Evolutionary conservation across 2,888 invertebrate species (phyloP).

Genomic region (Pegoplata infirma): DNA sequence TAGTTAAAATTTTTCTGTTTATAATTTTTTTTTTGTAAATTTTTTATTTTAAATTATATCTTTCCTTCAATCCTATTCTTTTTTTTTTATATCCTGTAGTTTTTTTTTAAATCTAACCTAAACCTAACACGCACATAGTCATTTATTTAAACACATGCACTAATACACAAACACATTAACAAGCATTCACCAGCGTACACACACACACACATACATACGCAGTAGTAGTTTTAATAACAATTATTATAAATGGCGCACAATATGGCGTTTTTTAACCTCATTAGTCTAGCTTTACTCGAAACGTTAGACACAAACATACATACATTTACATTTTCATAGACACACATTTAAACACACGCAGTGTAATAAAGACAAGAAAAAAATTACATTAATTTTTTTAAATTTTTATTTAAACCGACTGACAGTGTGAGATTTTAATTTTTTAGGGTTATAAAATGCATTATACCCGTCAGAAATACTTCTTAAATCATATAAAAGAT

Average conservation of each 20-base stretch:
- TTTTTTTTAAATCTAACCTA: background rate
- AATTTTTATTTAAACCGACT: background rate
- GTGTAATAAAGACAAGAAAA: background rate
- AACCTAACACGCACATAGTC: background rate
- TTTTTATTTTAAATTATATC: background rate
- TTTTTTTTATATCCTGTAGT: background rate
- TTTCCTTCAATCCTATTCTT: background rate
- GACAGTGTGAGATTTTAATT: too few species aligned
- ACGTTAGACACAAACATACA: background rate
- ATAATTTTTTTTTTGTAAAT: background rate
- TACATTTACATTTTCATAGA: background rate
- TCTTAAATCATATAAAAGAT: too few species aligned
- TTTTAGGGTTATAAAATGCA: too few species aligned
- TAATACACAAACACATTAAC: background rate
- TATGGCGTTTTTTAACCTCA: slow-evolving; percentile 46
- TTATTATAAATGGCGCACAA: slow-evolving; percentile 49
- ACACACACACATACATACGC: background rate
- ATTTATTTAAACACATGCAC: background rate
- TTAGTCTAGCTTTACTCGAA: slow-evolving; percentile 34
- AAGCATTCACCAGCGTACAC: too few species aligned
- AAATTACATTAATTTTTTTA: background rate
- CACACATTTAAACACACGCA: background rate
- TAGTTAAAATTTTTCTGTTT: too few species aligned
- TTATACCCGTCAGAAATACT: too few species aligned
- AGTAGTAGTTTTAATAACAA: slow-evolving; percentile 44